Percentiles rank a stretch among this genome's conserved stretches.
These are phyloP conservation scores for Chloroceryle inda DNA, from an alignment of 2,797 vertebrate genomes.

Conservation along the genomic window DNA sequence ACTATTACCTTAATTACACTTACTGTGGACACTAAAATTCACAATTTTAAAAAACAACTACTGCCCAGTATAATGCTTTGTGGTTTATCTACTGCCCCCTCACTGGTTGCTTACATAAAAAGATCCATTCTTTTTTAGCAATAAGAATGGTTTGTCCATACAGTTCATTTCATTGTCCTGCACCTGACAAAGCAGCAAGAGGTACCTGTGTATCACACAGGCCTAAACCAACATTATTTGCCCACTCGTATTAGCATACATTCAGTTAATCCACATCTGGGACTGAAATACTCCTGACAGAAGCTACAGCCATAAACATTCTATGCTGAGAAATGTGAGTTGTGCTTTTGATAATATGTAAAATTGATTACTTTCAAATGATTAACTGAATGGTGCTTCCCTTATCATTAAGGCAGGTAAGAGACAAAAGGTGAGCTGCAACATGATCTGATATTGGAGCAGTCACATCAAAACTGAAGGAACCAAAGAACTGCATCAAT, in stretches of 20 bases:
- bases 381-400: background rate
- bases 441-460: background rate
- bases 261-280: background rate
- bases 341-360: background rate
- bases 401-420: background rate
- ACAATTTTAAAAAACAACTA: background rate
- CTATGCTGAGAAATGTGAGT: background rate
- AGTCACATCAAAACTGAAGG: background rate
- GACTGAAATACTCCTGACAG: background rate
- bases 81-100: background rate
- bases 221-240: background rate
- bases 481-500: background rate
- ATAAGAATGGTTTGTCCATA: background rate
- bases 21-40: background rate
- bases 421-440: background rate
- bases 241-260: background rate
- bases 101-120: background rate
- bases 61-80: background rate
- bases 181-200: background rate
- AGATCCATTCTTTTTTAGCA: background rate
- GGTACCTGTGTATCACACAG: background rate
- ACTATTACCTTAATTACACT: background rate
- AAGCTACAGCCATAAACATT: background rate
- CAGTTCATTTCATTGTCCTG: background rate
- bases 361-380: background rate